phyloP scores from a whole-genome alignment of 1,140 invertebrate genomes.

The Aphaenogaster ashmeadi region DNA sequence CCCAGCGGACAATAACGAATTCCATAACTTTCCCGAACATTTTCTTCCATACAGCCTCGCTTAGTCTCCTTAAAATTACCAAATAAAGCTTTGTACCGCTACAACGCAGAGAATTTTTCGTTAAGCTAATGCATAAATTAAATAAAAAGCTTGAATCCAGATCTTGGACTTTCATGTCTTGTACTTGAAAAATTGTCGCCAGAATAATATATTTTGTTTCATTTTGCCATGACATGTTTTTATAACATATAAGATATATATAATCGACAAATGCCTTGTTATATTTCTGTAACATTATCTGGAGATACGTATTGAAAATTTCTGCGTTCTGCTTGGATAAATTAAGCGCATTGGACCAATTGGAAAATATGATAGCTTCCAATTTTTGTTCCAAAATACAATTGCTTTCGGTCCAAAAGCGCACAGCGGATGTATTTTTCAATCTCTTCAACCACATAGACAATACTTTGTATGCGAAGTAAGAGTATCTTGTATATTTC shows the following conservation, averaged over 20 bases:
- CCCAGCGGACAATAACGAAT: conserved; percentile 74
- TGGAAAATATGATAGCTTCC: conserved; percentile 81
- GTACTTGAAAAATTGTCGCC: conserved; percentile 77
- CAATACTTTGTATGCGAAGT: conserved; percentile 81
- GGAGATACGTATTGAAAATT: conserved; percentile 80
- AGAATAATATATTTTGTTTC: conserved; percentile 82
- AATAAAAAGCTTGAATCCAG: conserved; percentile 66
- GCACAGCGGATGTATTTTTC: conserved; percentile 57
- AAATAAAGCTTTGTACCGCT: conserved; percentile 79
- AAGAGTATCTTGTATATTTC: conserved; percentile 80
- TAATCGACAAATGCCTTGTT: conserved; percentile 71
- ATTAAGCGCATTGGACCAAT: conserved; percentile 82
- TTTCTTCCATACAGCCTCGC: conserved; percentile 74
- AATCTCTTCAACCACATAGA: conserved; percentile 77
- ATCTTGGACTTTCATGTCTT: conserved; percentile 49
- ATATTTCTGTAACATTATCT: conserved; percentile 81
- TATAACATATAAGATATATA: conserved; percentile 72
- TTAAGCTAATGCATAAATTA: conserved; percentile 75
- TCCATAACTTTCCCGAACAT: conserved; percentile 71
- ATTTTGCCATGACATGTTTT: conserved; percentile 81
- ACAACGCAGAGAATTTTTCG: conserved; percentile 76
- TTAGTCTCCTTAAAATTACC: conserved; percentile 74
- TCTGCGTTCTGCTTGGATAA: conserved; percentile 76
- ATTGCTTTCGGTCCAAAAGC: conserved; percentile 75
- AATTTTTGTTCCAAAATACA: conserved; percentile 73